Evolutionary conservation across 2,888 invertebrate species (phyloP).

Genomic region (Apamea epomidion): DNA sequence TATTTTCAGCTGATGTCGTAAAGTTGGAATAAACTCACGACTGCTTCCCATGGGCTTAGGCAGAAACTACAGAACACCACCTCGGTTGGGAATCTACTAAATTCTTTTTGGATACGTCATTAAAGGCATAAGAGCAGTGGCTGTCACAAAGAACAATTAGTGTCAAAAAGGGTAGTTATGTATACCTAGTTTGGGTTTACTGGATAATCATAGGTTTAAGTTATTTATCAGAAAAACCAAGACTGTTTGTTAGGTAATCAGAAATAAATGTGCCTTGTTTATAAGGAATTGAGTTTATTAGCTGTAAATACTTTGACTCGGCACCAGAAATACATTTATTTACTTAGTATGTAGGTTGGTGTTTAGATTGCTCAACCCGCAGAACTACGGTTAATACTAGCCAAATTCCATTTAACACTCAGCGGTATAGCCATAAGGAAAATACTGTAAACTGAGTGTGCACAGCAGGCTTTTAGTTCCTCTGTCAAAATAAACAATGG

Average conservation of each 20-base stretch:
- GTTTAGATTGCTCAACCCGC: background rate
- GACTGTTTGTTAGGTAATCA: background rate
- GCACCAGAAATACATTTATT: background rate
- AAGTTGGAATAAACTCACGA: background rate
- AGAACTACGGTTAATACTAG: background rate
- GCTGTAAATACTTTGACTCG: background rate
- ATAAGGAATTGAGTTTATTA: background rate
- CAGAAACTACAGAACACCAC: background rate
- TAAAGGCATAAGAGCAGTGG: background rate
- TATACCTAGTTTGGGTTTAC: too few relatives aligned
- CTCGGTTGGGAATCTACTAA: background rate
- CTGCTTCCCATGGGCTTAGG: too few relatives aligned
- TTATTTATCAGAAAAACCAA: background rate
- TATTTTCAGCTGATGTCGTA: background rate
- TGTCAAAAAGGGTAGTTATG: too few relatives aligned
- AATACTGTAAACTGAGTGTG: constrained; percentile 50
- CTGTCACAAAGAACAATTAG: background rate
- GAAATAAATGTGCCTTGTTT: background rate
- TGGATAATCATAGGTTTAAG: background rate
- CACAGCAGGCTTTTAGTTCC: constrained; percentile 74
- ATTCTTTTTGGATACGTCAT: background rate
- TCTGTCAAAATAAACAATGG: background rate
- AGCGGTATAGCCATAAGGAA: constrained; percentile 62
- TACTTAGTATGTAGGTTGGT: background rate
- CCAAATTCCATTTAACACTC: constrained; percentile 52